A percentile compares a stretch with the other conserved stretches of the same genome.
phyloP scores from a whole-genome alignment of 2,113 vertebrate species.

The Murina feae region DNA sequence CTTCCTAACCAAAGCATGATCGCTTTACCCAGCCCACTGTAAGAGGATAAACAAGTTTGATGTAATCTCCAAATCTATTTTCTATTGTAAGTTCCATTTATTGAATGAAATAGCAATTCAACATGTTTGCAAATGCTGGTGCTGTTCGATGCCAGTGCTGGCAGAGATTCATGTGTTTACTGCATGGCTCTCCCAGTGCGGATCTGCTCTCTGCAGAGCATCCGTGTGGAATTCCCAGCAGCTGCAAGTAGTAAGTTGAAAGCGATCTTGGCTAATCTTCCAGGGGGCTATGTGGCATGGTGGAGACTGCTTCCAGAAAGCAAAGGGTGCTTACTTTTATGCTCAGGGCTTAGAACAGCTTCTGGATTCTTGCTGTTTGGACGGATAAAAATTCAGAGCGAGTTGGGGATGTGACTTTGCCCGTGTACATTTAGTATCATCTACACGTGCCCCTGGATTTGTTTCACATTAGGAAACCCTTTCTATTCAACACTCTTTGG shows the following conservation, averaged over 20 bases:
- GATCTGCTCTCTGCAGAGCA: conserved; percentile 56
- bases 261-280: conserved; percentile 67
- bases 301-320: conserved; percentile 57
- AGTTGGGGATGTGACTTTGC: background rate
- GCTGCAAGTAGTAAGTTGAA: conserved; percentile 73
- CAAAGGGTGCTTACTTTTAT: conserved; percentile 49
- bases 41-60: conserved; percentile 65
- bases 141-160: conserved; percentile 69
- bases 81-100: conserved; percentile 66
- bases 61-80: conserved; percentile 68
- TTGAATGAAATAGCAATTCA: conserved; percentile 74
- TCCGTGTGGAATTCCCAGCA: conserved; percentile 69
- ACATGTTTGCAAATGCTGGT: conserved; percentile 76
- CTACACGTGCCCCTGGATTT: conserved; percentile 8
- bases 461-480: background rate
- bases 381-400: background rate
- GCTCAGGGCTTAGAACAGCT: background rate
- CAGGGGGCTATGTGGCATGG: background rate
- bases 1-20: conserved; percentile 12
- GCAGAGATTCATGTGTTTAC: conserved; percentile 73
- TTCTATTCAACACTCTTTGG: background rate
- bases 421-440: background rate
- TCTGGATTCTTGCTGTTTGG: background rate
- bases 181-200: conserved; percentile 47
- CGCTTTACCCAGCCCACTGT: conserved; percentile 37